Base-by-base conservation (phyloP, 2,888 invertebrate genomes). In the Smittia sp. region DNA sequence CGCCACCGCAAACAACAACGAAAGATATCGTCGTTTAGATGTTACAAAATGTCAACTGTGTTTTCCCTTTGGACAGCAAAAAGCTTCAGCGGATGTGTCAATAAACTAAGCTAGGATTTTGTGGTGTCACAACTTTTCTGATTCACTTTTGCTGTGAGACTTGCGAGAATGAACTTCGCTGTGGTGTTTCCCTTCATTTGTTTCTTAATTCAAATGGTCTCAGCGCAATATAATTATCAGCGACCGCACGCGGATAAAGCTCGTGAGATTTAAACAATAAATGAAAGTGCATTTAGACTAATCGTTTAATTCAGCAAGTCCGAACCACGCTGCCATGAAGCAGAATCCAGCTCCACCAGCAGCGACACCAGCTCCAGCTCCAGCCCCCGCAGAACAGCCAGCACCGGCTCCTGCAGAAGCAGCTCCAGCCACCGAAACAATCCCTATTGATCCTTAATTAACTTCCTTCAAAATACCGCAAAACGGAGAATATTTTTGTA, bases 11-110 rank as follows among this genome's bases (percentile, higher is more conserved):
- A 4, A 74, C 73, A 52, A 82, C 82, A 74, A 82, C 82, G 75
- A 79, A 82, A 4, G 82, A 82, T 74, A 75, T 82, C 77, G 81
- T 81, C 46, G 82, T 82, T 74, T 82, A 79, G 80, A 13, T 66
- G 25, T 63, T n/a, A 58, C 3, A 18, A 6, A n/a, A 52, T 52
- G n/a, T 9, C 15, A 52, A 52, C 13, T 39, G 39, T 9, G 7
- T 9, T 52, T 52, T 9, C 15, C 4, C 9, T 52, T 52, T 52
- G 18, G n/a, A 58, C 9, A 58, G 22, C 22, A 58, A 58, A 22
- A 58, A 58, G 22, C 7, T 58, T 20, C 18, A 20, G 6, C 58
- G 18, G 63, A 63, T 22, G 13, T 13, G 63, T 6, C 15, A 27
- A 27, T 27, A 63, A 63, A 63, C 18, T 46, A n/a, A 46, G n/a